These are phyloP conservation scores for Sebastes hubbsi DNA, from an alignment of 2,797 vertebrate species.

Conservation along the genomic window DNA sequence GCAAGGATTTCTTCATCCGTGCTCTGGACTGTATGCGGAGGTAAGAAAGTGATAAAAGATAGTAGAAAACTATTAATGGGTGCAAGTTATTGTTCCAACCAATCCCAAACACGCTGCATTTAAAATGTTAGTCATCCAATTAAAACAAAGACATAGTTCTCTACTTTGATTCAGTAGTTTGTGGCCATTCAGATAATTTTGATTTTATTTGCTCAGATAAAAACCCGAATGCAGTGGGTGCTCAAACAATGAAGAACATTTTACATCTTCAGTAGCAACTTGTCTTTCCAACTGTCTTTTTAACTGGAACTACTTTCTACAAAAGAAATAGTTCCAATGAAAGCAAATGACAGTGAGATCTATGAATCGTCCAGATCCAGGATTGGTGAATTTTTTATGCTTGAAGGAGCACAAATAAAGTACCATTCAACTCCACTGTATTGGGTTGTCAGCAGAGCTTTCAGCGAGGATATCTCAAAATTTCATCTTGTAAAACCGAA, in stretches of 20 bases:
- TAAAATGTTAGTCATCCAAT: neutral
- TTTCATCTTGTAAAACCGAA: neutral
- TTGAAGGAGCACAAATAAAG: neutral
- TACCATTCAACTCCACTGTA: neutral
- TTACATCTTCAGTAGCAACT: neutral
- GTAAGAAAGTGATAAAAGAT: slow-evolving; percentile 74
- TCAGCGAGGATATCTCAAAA: neutral
- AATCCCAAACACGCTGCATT: neutral
- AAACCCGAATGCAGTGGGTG: too few relatives aligned
- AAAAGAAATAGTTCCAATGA: neutral
- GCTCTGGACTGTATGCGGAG: slow-evolving; percentile 98
- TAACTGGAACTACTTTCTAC: neutral
- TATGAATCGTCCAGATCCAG: neutral
- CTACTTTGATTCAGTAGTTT: neutral
- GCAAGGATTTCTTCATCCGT: slow-evolving; percentile 94
- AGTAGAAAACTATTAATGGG: neutral
- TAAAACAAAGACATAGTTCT: neutral
- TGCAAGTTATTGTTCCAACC: slow-evolving; percentile 56
- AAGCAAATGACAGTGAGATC: neutral
- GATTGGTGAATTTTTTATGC: neutral
- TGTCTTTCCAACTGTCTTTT: neutral
- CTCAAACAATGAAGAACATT: neutral
- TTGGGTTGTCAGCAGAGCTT: neutral
- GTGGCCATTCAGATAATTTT: neutral
- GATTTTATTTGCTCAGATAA: neutral